Conservation (phyloP, 2,113 vertebrate genomes). For the Struthidea cinerea region DNA sequence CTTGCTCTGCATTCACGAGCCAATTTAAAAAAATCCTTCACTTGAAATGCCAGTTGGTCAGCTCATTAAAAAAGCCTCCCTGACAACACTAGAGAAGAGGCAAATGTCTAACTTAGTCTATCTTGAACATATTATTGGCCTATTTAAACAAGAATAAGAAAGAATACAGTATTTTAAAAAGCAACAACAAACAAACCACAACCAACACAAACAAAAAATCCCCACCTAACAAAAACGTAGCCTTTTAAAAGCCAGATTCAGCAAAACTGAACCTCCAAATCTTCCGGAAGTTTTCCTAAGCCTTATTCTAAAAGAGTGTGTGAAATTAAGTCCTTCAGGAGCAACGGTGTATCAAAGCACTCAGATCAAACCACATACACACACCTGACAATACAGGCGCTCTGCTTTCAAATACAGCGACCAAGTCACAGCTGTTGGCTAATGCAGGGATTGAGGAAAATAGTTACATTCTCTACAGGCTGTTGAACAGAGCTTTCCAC, state of each 20-base stretch:
- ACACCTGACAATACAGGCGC: neutral
- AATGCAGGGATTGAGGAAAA: neutral
- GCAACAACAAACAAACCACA: neutral
- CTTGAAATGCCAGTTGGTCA: neutral
- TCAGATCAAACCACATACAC: neutral
- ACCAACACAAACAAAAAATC: neutral
- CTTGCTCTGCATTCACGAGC: neutral
- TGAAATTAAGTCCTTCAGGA: neutral
- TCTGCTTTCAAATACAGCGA: neutral
- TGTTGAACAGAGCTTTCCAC: neutral
- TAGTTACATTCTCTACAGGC: neutral
- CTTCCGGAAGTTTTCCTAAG: neutral
- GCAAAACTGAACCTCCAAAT: neutral
- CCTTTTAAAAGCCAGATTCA: neutral
- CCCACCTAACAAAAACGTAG: neutral
- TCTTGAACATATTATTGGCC: neutral
- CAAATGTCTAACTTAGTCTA: neutral
- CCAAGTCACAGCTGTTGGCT: neutral
- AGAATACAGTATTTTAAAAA: neutral
- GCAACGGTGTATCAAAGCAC: neutral
- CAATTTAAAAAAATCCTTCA: neutral
- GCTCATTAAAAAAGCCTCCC: slow-evolving; percentile 14
- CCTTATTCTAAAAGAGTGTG: neutral
- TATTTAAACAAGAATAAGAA: neutral
- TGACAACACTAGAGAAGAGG: neutral